These are phyloP conservation scores for Synanthedon tipuliformis DNA, from an alignment of 2,888 invertebrate genomes.

Conservation along the genomic window DNA sequence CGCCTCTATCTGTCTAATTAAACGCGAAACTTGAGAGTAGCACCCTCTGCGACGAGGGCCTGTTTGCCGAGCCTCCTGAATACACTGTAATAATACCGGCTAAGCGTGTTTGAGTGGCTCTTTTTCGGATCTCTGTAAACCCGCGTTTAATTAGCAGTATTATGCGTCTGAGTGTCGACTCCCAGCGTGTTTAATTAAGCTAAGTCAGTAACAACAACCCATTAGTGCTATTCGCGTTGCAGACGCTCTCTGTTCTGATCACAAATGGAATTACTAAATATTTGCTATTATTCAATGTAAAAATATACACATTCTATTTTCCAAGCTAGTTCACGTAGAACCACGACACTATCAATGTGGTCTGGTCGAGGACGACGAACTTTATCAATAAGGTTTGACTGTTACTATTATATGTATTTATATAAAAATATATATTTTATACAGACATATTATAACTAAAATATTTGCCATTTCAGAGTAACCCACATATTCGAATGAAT, in stretches of 20 bases:
- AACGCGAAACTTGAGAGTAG: conserved; percentile 70
- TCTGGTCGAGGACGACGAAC: too few species aligned
- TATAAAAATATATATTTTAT: too few species aligned
- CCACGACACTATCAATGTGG: too few species aligned
- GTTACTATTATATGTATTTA: too few species aligned
- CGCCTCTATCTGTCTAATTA: conserved; percentile 70
- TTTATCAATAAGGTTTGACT: too few species aligned
- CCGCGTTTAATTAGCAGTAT: conserved; percentile 68
- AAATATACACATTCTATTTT: too few species aligned
- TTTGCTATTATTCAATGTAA: not conserved
- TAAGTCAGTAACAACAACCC: conserved; percentile 65
- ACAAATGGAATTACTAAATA: conserved; percentile 11
- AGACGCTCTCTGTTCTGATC: conserved; percentile 35
- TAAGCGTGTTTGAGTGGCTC: conserved; percentile 70
- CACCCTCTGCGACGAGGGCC: conserved; percentile 62
- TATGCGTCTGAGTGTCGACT: conserved; percentile 67
- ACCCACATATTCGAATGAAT: too few species aligned
- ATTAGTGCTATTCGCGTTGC: conserved; percentile 39
- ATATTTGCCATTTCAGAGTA: too few species aligned
- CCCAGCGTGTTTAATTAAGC: conserved; percentile 65
- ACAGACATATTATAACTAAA: too few species aligned
- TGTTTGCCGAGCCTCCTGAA: conserved; percentile 65
- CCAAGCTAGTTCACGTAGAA: too few species aligned
- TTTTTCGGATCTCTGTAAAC: conserved; percentile 69
- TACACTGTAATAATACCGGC: conserved; percentile 69